Conservation (phyloP, 2,113 vertebrate genomes). For the Neomonachus schauinslandi region DNA sequence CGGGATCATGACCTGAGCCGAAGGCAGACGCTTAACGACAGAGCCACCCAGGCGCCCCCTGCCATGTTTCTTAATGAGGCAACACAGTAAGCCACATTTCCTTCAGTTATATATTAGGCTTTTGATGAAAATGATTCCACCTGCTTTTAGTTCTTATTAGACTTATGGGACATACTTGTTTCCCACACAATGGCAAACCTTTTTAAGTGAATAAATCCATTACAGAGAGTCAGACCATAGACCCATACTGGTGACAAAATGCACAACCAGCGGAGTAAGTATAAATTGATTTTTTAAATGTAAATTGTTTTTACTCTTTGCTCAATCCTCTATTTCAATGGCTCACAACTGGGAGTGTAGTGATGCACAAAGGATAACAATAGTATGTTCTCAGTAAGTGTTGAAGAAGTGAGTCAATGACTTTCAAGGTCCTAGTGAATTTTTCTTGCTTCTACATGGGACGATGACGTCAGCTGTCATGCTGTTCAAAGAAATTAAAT, state of each 20-base stretch:
- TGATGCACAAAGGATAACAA: background rate
- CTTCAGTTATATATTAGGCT: background rate
- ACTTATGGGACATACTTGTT: slow-evolving; percentile 11
- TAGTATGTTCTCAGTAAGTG: background rate
- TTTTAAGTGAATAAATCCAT: slow-evolving; percentile 22
- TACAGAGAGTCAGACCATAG: background rate
- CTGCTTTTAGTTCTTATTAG: slow-evolving; percentile 24
- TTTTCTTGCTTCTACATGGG: background rate
- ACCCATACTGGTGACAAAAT: background rate
- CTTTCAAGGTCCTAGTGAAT: background rate
- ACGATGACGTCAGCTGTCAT: background rate
- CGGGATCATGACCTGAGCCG: no score
- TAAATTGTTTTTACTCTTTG: slow-evolving; percentile 33
- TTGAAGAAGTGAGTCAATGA: background rate
- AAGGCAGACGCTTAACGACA: no score
- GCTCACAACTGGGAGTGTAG: background rate
- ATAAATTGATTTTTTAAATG: background rate
- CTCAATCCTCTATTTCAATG: background rate
- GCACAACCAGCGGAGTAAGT: background rate
- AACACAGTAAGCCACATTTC: background rate
- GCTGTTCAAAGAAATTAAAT: slow-evolving; percentile 16
- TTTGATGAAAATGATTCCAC: slow-evolving; percentile 39
- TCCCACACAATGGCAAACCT: background rate
- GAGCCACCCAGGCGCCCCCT: background rate
- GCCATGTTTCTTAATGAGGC: slow-evolving; percentile 24